phyloP scores from a whole-genome alignment of 2,113 vertebrate genomes.

The Fregata magnificens region DNA sequence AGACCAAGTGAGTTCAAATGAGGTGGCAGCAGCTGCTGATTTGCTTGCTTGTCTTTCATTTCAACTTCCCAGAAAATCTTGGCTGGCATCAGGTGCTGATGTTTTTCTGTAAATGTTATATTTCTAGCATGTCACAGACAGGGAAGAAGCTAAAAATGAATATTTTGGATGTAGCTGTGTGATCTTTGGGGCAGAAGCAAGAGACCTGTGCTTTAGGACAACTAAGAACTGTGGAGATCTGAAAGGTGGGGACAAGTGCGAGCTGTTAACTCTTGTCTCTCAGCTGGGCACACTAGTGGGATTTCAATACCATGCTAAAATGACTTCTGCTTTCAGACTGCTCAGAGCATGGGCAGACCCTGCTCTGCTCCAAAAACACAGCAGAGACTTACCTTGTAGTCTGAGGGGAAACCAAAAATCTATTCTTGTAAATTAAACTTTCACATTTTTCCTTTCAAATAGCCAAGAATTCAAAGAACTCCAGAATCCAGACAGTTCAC shows the following conservation, averaged over 20 bases:
- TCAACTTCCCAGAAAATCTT: neutral
- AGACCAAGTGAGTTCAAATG: neutral
- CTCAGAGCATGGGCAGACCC: neutral
- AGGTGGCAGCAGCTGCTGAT: neutral
- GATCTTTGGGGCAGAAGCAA: neutral
- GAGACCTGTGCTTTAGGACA: neutral
- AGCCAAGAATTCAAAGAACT: neutral
- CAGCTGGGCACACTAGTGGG: neutral
- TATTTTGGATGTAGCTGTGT: neutral
- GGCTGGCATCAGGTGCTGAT: neutral
- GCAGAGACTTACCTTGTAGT: neutral
- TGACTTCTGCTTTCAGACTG: neutral
- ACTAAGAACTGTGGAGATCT: neutral
- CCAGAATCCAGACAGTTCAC: neutral
- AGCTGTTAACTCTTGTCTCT: neutral
- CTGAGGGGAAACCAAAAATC: neutral
- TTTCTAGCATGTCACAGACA: neutral
- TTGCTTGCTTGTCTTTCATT: neutral
- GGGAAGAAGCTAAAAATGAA: neutral
- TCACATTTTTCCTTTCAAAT: neutral
- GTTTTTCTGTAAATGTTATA: neutral
- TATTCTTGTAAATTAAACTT: neutral
- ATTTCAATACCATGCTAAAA: neutral
- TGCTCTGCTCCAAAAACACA: neutral
- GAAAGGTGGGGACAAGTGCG: neutral